These are phyloP conservation scores for Ectemnius cavifrons DNA, from an alignment of 2,888 invertebrate genomes.

Conservation along the genomic window DNA sequence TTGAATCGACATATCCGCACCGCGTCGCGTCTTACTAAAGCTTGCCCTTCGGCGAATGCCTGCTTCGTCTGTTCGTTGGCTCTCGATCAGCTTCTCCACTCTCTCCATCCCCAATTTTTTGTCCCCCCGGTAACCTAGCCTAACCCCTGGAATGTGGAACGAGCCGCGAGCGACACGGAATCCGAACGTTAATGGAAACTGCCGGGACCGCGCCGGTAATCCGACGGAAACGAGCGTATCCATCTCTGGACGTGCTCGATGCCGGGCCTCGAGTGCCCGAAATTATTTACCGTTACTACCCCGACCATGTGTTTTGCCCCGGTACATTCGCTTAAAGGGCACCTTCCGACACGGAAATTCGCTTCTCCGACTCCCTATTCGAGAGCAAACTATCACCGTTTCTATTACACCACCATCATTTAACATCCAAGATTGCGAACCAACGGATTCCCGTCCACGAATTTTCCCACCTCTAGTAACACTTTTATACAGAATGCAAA, in stretches of 20 bases:
- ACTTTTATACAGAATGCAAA: too few relatives aligned
- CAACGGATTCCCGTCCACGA: too few relatives aligned
- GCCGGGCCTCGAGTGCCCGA: constrained; percentile 14
- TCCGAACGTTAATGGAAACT: constrained; percentile 52
- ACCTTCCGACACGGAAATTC: neutral
- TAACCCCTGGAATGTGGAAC: constrained; percentile 20
- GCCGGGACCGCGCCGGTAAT: constrained; percentile 41
- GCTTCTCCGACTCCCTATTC: neutral
- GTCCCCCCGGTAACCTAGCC: neutral
- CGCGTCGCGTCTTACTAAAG: neutral
- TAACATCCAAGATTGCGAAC: too few relatives aligned
- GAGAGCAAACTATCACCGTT: too few relatives aligned
- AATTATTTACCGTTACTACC: constrained; percentile 24
- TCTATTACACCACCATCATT: too few relatives aligned
- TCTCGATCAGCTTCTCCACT: constrained; percentile 9
- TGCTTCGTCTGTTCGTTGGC: neutral
- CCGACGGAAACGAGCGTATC: constrained; percentile 43
- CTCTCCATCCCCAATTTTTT: neutral
- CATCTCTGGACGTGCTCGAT: constrained; percentile 28
- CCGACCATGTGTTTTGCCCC: neutral
- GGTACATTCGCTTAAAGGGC: constrained; percentile 5
- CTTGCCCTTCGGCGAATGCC: constrained; percentile 17
- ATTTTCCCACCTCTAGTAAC: too few relatives aligned
- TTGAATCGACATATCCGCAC: constrained; percentile 44
- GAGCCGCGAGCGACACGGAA: constrained; percentile 21